These are phyloP conservation scores for Drosophila maculinotata DNA, from an alignment of 2,888 invertebrate genomes.

Conservation along the genomic window DNA sequence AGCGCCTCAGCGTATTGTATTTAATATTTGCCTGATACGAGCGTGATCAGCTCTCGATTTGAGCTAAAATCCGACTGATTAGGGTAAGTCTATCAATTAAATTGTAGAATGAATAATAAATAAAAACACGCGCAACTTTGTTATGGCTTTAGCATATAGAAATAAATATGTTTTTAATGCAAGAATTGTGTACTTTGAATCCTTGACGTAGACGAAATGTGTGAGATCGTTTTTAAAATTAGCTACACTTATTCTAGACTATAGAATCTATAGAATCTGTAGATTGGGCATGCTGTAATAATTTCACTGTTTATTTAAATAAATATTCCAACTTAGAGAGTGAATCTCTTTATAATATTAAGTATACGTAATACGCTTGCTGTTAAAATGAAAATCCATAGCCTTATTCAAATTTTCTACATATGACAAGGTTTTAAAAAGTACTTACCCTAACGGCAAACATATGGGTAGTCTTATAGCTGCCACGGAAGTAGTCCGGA, in stretches of 20 bases:
- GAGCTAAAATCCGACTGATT: constrained; percentile 13
- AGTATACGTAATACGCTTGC: too few relatives aligned
- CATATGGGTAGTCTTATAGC: constrained; percentile 18
- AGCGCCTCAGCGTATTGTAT: too few relatives aligned
- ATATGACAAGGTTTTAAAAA: not conserved
- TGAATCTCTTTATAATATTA: too few relatives aligned
- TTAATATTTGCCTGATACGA: constrained; percentile 17
- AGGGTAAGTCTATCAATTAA: constrained; percentile 17
- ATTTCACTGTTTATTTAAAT: not conserved
- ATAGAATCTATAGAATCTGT: too few relatives aligned
- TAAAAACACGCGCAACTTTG: constrained; percentile 15
- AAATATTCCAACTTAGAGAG: not conserved
- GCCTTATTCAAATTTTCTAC: not conserved
- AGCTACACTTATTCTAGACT: not conserved
- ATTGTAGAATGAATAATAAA: not conserved
- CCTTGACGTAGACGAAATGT: constrained; percentile 5
- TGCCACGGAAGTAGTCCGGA: not conserved
- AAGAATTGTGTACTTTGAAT: constrained; percentile 16
- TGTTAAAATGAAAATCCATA: too few relatives aligned
- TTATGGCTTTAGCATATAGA: constrained; percentile 3
- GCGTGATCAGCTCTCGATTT: constrained; percentile 14
- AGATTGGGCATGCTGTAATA: not conserved
- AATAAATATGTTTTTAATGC: constrained; percentile 2
- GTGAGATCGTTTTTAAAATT: not conserved
- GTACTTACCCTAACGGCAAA: constrained; percentile 27